Evolutionary conservation across 2,888 invertebrate genomes (phyloP), one percentile per base, ranked within the genome.

Genomic region (Tanytarsus gracilentus): DNA sequence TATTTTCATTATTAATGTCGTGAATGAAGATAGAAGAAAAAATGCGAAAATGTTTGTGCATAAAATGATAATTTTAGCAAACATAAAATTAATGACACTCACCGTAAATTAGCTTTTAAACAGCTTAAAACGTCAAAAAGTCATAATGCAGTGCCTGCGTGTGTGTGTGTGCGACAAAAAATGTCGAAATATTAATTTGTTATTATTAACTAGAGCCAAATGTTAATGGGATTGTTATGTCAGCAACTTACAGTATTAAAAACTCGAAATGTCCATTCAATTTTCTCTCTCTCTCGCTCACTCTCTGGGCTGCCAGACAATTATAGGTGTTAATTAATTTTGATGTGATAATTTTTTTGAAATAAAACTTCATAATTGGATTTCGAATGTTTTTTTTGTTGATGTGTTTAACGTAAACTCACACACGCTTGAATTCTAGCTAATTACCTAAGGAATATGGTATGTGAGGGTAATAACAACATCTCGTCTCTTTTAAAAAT

Each of bases 311-410:
- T 44, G 40, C 40, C 40, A 21, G 39, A 25, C 55, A 55, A 55
- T 55, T 55, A 55, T 36, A 55, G 55, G 55, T 55, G 55, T 39
- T 39, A 55, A 55, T 39, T 53, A 53, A 36, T 36, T 53, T 53
- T 53, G n/a, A 33, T 53, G 53, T 53, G 36, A 36, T 36, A 53
- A 53, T 53, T 36, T 23, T 36, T 39, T 40, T 21, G 16, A 26
- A 55, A 27, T 16, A 55, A 52, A 55, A 55, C 39, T 55, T 55
- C 55, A 55, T 55, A 55, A 55, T 55, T 55, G 55, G 39, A 36
- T 55, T 55, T 55, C 39, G 39, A 44, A 44, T 44, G 18, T 40
- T 11, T 33, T 49, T 9, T 30, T 30, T 30, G 30, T 30, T 30
- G 6, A 18, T n/a, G 16, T 9, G 8, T 8, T 8, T 48, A 48